Conservation (phyloP, 2,797 vertebrate genomes). For the Chelidonichthys spinosus region DNA sequence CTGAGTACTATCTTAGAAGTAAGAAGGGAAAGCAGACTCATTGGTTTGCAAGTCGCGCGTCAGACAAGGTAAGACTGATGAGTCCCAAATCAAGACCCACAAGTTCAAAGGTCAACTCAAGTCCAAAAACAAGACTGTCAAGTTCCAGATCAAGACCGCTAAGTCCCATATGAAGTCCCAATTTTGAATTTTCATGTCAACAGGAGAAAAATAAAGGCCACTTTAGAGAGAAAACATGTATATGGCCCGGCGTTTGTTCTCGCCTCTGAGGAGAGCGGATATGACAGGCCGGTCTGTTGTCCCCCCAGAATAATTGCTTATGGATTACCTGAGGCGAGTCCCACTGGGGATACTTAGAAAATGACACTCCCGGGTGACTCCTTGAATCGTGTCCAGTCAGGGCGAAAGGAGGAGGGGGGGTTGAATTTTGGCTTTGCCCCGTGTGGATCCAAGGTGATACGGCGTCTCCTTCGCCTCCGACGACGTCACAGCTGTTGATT, state of each 20-base stretch:
- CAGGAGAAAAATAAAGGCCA: too few species aligned
- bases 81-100: too few species aligned
- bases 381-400: constrained; percentile 72
- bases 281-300: constrained; percentile 75
- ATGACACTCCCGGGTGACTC: constrained; percentile 78
- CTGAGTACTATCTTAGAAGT: background rate
- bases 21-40: background rate
- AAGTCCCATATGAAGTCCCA: background rate
- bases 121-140: background rate
- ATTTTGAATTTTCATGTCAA: too few species aligned
- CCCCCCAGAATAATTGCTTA: constrained; percentile 77
- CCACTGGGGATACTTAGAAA: constrained; percentile 69
- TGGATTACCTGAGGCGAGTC: constrained; percentile 76
- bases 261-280: constrained; percentile 68
- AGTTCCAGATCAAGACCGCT: background rate
- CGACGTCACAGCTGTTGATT: constrained; percentile 48
- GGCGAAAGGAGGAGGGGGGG: constrained; percentile 22
- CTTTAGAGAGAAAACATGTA: constrained; percentile 2
- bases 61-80: background rate
- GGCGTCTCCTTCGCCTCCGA: constrained; percentile 56
- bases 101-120: background rate
- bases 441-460: constrained; percentile 55
- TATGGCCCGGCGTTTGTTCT: constrained; percentile 44
- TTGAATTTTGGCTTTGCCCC: constrained; percentile 58
- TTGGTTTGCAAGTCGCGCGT: background rate